Base-by-base conservation (phyloP, 2,888 invertebrate species). In the Monoplex corrugatus region DNA sequence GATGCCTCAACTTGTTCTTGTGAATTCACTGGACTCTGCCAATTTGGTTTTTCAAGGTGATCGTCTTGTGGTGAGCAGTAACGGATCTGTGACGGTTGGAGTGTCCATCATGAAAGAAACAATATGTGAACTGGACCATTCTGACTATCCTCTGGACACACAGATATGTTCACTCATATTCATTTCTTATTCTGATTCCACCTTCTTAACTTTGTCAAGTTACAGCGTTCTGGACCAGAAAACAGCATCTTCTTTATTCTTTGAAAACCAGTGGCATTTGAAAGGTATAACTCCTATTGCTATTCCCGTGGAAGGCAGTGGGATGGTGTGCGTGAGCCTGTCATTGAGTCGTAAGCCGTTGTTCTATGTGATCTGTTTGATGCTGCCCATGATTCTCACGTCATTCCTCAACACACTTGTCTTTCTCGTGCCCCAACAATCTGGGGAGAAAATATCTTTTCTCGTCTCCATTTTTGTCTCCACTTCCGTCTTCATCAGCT, bases 381-480 rank as follows among this genome's bases (percentile, higher is more conserved):
- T 90, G 44, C 32, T 75, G 32, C 89, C 90, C 3, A 89, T 90
- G 89, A 10, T 89, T 2, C 19, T 89, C 44, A 89, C 87, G 10
- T 87, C 90, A 35, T 78, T 43, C 44, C 28, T 90, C 40, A 90
- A 87, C 35, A 89, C 90, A 0, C n/a, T 90, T 28, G 90, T 90
- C 32, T 90, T 90, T 35, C 86, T 87, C 40, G 68, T 90, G 40
- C 90, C 89, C 1, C 85, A 78, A 2, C 40, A 85, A n/a, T 87
- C 89, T 16, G 90, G 90, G 32, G 89, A 90, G 72, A 90, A 90
- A 84, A 45, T 90, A 13, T 90, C 90, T 6, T 90, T 90, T 40
- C 75, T 90, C 43, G 89, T 90, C 45, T 68, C 90, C 28, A 43
- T 90, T n/a, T 90, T 90, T 43, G 89, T 85, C 38, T 89, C 90